phyloP scores from a whole-genome alignment of 2,888 invertebrate species.

The Xanthia icteritia region DNA sequence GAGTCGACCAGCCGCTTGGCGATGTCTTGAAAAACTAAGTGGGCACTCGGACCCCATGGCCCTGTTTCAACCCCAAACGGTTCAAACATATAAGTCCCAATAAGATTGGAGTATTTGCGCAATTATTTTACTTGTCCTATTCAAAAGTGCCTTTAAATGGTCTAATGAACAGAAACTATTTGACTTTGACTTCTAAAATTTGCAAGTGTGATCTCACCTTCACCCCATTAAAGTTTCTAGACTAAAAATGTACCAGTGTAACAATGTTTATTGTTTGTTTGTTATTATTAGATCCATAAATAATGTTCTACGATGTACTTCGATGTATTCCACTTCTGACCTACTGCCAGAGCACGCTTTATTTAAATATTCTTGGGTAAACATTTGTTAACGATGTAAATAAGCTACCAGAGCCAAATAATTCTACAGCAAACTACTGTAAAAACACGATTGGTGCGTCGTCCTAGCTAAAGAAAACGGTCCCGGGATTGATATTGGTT shows the following conservation, averaged over 20 bases:
- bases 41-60: too few species aligned
- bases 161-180: too few species aligned
- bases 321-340: conserved; percentile 6
- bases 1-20: too few species aligned
- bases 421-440: neutral
- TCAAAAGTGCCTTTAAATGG: too few species aligned
- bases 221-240: neutral
- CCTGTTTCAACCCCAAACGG: too few species aligned
- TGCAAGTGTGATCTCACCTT: neutral
- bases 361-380: conserved; percentile 36
- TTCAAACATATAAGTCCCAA: too few species aligned
- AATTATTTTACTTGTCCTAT: too few species aligned
- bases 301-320: conserved; percentile 29
- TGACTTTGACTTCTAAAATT: neutral
- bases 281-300: conserved; percentile 23
- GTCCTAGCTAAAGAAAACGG: neutral
- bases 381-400: conserved; percentile 52
- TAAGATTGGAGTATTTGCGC: too few species aligned
- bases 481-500: conserved; percentile 21
- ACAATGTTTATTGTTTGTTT: conserved; percentile 32
- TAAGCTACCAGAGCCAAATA: conserved; percentile 12
- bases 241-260: neutral
- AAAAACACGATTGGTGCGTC: conserved; percentile 20
- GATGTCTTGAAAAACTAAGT: too few species aligned
- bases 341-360: conserved; percentile 56